These are phyloP conservation scores for Microchirus variegatus DNA, from an alignment of 2,797 vertebrate species.

Conservation along the genomic window DNA sequence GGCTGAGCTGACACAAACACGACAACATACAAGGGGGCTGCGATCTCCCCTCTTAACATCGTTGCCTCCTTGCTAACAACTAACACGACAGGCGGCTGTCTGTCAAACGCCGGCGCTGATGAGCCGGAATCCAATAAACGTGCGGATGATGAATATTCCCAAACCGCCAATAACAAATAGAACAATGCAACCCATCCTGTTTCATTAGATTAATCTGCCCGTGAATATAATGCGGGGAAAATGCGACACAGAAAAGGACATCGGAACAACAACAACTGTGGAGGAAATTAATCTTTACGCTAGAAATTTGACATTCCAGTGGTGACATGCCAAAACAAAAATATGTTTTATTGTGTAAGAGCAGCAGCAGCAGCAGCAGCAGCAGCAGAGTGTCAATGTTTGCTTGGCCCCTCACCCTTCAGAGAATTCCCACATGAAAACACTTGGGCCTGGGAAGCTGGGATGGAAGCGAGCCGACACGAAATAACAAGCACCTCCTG, in stretches of 20 bases:
- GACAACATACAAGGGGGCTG: constrained; percentile 75
- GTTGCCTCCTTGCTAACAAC: constrained; percentile 65
- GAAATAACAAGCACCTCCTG: constrained; percentile 58
- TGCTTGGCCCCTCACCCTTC: constrained; percentile 64
- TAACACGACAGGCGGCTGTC: constrained; percentile 58
- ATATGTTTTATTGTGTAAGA: constrained; percentile 46
- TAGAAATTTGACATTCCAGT: constrained; percentile 22
- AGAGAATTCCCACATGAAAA: constrained; percentile 71
- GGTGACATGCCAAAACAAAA: constrained; percentile 36
- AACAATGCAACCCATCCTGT: constrained; percentile 51
- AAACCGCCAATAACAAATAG: constrained; percentile 61
- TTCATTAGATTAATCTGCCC: constrained; percentile 53
- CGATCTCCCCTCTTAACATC: constrained; percentile 69
- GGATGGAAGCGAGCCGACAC: constrained; percentile 51
- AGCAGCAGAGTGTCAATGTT: constrained; percentile 57
- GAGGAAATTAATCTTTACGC: neutral
- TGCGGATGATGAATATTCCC: constrained; percentile 67
- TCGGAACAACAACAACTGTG: constrained; percentile 5
- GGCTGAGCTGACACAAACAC: constrained; percentile 74
- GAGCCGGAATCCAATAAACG: constrained; percentile 71
- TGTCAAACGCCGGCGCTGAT: constrained; percentile 64
- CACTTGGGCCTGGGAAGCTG: constrained; percentile 45
- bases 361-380: constrained; percentile 39
- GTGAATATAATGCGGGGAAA: constrained; percentile 30
- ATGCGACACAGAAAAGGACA: neutral